These are phyloP conservation scores for Luffia ferchaultella DNA, from an alignment of 2,888 invertebrate genomes.

Conservation along the genomic window DNA sequence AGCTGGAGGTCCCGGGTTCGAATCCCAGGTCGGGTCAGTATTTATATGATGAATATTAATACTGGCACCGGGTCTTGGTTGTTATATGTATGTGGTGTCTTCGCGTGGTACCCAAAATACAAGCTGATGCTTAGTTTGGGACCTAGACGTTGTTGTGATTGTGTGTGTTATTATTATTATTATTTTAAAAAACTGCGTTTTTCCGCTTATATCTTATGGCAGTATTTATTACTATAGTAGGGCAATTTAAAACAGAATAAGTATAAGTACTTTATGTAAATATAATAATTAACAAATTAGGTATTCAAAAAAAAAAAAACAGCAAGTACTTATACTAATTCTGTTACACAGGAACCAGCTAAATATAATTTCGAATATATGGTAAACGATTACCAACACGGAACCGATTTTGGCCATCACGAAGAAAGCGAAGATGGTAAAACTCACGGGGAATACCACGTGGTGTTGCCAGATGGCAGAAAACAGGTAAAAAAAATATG, in stretches of 20 bases:
- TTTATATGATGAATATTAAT: no score
- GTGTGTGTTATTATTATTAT: no score
- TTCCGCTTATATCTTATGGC: no score
- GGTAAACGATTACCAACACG: constrained; percentile 69
- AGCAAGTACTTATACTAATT: constrained; percentile 28
- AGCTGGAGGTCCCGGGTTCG: no score
- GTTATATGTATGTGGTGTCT: no score
- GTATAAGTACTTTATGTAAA: constrained; percentile 22
- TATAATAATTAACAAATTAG: constrained; percentile 1
- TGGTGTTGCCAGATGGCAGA: constrained; percentile 72
- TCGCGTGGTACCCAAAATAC: no score
- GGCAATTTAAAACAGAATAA: constrained; percentile 21
- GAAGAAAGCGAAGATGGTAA: constrained; percentile 69
- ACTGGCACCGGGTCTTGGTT: no score
- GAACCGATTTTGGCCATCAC: constrained; percentile 71
- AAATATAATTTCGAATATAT: constrained; percentile 74
- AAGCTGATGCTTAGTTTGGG: no score
- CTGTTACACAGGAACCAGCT: constrained; percentile 63
- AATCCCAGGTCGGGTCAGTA: no score
- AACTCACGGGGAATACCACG: constrained; percentile 70
- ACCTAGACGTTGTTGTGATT: no score
- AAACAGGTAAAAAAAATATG: constrained; percentile 50
- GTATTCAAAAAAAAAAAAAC: neutral
- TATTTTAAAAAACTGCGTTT: no score
- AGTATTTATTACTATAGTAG: no score